These are phyloP conservation scores for Poeciliopsis retropinna DNA, from an alignment of 2,113 vertebrate genomes.

Conservation along the genomic window DNA sequence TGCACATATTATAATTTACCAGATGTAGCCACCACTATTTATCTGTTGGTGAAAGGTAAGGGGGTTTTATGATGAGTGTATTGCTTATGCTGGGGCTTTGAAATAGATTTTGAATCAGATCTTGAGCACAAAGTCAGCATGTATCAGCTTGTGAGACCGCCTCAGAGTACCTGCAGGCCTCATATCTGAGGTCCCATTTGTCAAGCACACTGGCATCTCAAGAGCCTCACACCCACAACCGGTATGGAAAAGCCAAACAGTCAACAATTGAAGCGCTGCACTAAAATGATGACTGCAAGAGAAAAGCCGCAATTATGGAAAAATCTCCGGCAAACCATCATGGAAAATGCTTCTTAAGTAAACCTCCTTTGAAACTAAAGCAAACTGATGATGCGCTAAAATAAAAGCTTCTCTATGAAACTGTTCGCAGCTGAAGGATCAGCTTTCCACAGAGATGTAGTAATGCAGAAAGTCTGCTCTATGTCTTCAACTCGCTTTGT, in stretches of 20 bases:
- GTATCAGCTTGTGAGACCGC: slow-evolving; percentile 46
- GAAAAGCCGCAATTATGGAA: slow-evolving; percentile 36
- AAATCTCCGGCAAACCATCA: slow-evolving; percentile 14
- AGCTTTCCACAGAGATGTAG: slow-evolving; percentile 35
- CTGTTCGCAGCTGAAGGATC: slow-evolving; percentile 22
- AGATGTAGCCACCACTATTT: slow-evolving; percentile 61
- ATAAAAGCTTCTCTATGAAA: slow-evolving; percentile 10
- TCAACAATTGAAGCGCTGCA: slow-evolving; percentile 42
- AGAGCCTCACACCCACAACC: slow-evolving; percentile 10
- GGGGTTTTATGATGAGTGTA: slow-evolving; percentile 27
- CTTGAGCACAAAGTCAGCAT: slow-evolving; percentile 31
- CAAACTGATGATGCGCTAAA: slow-evolving; percentile 7
- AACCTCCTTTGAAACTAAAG: slow-evolving; percentile 30
- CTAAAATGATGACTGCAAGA: slow-evolving; percentile 48
- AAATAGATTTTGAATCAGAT: slow-evolving; percentile 49
- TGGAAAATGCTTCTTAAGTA: slow-evolving; percentile 44
- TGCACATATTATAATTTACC: slow-evolving; percentile 25
- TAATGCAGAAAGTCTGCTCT: slow-evolving; percentile 23
- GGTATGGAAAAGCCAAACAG: slow-evolving; percentile 44
- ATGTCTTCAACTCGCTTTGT: slow-evolving; percentile 36
- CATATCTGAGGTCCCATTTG: slow-evolving; percentile 54
- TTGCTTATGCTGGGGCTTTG: slow-evolving; percentile 47
- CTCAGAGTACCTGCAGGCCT: slow-evolving; percentile 49
- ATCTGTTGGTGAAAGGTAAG: slow-evolving; percentile 18
- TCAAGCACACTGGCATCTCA: slow-evolving; percentile 32